Evolutionary conservation across 2,113 vertebrate genomes (phyloP).

Genomic region (Neolamprologus hecqui): DNA sequence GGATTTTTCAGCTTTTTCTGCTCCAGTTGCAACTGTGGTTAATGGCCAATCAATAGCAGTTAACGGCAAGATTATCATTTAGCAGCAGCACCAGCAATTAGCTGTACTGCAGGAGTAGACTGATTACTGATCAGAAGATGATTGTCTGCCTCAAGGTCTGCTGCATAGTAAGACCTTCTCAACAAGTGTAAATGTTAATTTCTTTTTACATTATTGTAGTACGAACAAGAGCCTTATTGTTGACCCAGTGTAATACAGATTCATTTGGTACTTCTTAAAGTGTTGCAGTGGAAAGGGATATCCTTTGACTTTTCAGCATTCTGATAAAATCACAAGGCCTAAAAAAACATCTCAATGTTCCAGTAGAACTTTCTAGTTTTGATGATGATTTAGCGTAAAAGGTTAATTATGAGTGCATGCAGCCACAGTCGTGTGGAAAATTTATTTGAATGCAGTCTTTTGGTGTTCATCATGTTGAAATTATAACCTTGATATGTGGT

Average conservation of each 20-base stretch:
- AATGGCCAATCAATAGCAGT: background rate
- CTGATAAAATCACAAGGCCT: background rate
- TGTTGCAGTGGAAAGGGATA: background rate
- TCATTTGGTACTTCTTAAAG: background rate
- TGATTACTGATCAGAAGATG: background rate
- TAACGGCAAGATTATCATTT: background rate
- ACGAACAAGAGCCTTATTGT: background rate
- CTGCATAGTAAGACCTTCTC: background rate
- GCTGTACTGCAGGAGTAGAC: background rate
- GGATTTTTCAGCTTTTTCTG: background rate
- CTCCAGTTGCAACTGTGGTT: background rate
- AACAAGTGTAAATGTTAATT: background rate
- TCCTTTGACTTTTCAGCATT: background rate
- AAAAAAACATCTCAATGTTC: background rate
- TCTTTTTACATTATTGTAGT: background rate
- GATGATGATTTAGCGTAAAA: background rate
- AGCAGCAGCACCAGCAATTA: background rate
- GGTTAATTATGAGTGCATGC: background rate
- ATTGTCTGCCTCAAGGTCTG: background rate
- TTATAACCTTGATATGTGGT: background rate
- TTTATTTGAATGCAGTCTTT: conserved; percentile 11
- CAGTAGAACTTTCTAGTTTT: background rate
- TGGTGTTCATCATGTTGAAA: background rate
- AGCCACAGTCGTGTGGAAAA: background rate
- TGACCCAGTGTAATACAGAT: background rate